phyloP scores from a whole-genome alignment of 2,888 invertebrate species.

The Byasa hedistus region DNA sequence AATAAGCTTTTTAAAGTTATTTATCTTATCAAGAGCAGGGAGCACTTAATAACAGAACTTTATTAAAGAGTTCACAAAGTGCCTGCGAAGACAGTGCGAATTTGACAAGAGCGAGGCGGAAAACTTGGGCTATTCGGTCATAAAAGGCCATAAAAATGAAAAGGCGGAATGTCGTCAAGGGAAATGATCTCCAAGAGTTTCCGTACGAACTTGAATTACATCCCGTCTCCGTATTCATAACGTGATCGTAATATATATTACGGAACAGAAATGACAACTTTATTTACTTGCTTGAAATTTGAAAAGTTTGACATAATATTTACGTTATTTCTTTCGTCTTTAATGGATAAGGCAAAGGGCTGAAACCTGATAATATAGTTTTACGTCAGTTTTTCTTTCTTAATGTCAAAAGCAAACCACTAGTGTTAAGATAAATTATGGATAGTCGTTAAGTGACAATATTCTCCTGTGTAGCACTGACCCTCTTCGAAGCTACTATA shows the following conservation, averaged over 20 bases:
- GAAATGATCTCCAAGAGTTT: conserved; percentile 55
- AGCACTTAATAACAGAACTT: conserved; percentile 28
- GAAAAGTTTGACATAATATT: neutral
- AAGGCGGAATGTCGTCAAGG: conserved; percentile 47
- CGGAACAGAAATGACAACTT: neutral
- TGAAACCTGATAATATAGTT: neutral
- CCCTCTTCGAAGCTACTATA: conserved; percentile 25
- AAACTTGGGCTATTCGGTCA: conserved; percentile 41
- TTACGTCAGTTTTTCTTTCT: conserved; percentile 28
- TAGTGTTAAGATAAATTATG: conserved; percentile 22
- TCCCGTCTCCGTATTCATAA: conserved; percentile 50
- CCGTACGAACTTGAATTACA: conserved; percentile 62
- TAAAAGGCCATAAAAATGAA: conserved; percentile 48
- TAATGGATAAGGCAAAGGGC: neutral
- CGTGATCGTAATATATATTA: conserved; percentile 43
- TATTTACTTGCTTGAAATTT: neutral
- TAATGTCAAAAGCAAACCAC: conserved; percentile 24
- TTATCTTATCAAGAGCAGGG: neutral
- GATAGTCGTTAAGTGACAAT: conserved; percentile 29
- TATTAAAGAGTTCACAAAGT: conserved; percentile 29
- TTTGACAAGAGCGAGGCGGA: conserved; percentile 39
- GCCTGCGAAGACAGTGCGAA: conserved; percentile 33
- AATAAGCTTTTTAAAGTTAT: no score
- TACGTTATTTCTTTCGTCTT: neutral
- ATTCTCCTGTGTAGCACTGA: conserved; percentile 22